A percentile compares a stretch with the other conserved stretches of the same genome.
Evolutionary conservation across 2,888 invertebrate species (phyloP).

Genomic region (Mylabris sibirica): DNA sequence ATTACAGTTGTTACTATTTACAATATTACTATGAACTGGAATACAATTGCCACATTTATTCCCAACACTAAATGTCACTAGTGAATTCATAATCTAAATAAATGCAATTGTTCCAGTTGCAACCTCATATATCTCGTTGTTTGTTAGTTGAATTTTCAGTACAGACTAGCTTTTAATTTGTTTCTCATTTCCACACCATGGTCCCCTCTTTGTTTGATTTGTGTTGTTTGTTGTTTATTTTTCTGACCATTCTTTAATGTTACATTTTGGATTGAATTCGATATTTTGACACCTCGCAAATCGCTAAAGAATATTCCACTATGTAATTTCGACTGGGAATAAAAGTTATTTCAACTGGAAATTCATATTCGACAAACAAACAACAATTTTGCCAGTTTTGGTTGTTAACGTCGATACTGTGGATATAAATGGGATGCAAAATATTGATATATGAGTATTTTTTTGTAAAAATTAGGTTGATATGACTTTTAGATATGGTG

Average conservation of each 20-base stretch:
- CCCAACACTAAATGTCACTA: not conserved
- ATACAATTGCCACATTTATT: conserved; percentile 13
- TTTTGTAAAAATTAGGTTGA: not conserved
- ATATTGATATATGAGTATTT: not conserved
- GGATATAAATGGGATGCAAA: conserved; percentile 1
- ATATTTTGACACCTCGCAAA: conserved; percentile 9
- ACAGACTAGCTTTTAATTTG: not conserved
- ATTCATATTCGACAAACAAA: conserved; percentile 10
- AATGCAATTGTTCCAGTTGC: conserved; percentile 8
- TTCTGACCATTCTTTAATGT: not conserved
- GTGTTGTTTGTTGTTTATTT: not conserved
- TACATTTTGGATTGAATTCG: not conserved
- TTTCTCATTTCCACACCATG: not conserved
- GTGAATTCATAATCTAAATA: conserved; percentile 14
- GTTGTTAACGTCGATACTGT: not conserved
- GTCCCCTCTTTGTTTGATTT: not conserved
- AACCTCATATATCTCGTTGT: conserved; percentile 7
- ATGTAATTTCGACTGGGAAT: conserved; percentile 8
- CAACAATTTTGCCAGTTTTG: conserved; percentile 13
- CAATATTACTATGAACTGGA: not conserved
- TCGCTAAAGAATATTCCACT: conserved; percentile 5
- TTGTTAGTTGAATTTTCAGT: not conserved
- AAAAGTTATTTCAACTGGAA: conserved; percentile 5
- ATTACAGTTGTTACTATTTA: conserved; percentile 1
- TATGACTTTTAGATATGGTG: not conserved